These are phyloP conservation scores for Antheraea yamamai DNA, from an alignment of 2,888 invertebrate species.

Conservation along the genomic window DNA sequence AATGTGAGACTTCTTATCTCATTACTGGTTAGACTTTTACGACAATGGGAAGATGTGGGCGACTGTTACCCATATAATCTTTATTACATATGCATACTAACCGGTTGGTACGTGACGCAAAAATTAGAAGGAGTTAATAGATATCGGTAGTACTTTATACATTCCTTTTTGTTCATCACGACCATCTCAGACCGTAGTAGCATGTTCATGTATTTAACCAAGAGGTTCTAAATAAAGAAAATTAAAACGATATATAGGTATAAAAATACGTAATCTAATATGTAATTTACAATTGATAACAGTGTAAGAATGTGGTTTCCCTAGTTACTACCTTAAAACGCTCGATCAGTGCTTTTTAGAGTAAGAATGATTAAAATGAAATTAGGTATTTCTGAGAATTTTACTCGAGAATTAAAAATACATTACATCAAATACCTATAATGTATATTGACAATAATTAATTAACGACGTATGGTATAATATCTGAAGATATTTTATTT, in stretches of 20 bases:
- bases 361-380: background rate
- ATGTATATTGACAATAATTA: background rate
- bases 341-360: no score
- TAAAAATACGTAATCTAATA: background rate
- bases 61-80: background rate
- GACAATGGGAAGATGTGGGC: conserved; percentile 12
- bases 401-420: background rate
- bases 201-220: conserved; percentile 38
- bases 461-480: background rate
- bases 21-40: conserved; percentile 13
- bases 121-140: conserved; percentile 55
- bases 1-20: conserved; percentile 11
- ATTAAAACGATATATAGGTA: background rate
- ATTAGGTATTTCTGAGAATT: background rate
- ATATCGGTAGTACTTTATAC: conserved; percentile 36
- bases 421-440: background rate
- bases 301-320: background rate
- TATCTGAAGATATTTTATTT: background rate
- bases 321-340: no score
- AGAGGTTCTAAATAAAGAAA: conserved; percentile 44
- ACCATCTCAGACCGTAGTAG: conserved; percentile 53
- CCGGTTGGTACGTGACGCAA: conserved; percentile 53
- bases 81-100: conserved; percentile 37
- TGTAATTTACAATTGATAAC: background rate
- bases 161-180: conserved; percentile 44